Conservation (phyloP, 2,797 vertebrate genomes). For the Rhynchonycteris naso region DNA sequence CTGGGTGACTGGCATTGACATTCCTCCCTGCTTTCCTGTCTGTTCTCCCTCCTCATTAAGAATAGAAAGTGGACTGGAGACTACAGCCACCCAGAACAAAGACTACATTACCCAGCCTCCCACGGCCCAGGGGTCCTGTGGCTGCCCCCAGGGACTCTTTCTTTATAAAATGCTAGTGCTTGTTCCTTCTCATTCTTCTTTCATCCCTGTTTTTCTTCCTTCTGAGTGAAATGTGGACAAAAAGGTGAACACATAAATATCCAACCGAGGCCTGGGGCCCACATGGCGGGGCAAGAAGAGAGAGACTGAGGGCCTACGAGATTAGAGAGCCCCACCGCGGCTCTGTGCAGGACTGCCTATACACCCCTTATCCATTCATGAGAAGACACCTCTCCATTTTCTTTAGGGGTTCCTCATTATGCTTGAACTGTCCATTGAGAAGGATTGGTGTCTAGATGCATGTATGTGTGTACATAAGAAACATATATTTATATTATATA, state of each 20-base stretch:
- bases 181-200: neutral
- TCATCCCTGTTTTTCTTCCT: neutral
- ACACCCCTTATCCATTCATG: too few species aligned
- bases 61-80: neutral
- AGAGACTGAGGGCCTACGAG: too few species aligned
- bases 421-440: neutral
- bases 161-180: neutral
- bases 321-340: fast-evolving
- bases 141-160: neutral
- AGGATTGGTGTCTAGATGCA: neutral
- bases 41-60: neutral
- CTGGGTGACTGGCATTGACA: neutral
- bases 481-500: neutral
- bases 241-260: neutral
- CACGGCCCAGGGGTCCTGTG: neutral
- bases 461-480: neutral
- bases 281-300: neutral
- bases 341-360: fast-evolving
- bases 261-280: neutral
- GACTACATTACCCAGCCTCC: neutral
- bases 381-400: neutral
- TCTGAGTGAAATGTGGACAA: neutral
- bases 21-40: neutral
- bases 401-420: too few species aligned
- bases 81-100: neutral